These are phyloP conservation scores for Macrosoma leucophasiata DNA, from an alignment of 2,888 invertebrate species.

Conservation along the genomic window DNA sequence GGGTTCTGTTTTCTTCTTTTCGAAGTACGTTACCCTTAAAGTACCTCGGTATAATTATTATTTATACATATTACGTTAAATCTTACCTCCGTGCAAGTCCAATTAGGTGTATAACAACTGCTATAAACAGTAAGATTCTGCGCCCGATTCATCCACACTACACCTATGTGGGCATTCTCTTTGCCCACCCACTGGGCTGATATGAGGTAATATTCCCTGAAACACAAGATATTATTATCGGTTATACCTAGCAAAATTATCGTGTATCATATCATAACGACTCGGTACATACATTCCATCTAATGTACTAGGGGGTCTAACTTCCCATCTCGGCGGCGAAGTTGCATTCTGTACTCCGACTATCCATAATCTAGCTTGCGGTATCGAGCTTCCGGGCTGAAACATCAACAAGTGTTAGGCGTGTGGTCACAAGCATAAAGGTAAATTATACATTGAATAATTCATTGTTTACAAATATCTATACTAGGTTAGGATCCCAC, in stretches of 20 bases:
- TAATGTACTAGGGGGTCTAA: constrained; percentile 84
- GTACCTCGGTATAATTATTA: no score
- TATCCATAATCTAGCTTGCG: constrained; percentile 88
- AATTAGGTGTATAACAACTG: constrained; percentile 87
- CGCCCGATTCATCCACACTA: constrained; percentile 95
- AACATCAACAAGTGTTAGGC: no score
- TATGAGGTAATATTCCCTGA: constrained; percentile 93
- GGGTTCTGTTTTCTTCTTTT: no score
- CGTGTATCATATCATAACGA: constrained; percentile 13
- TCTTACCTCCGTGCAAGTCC: constrained; percentile 89
- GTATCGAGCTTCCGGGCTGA: constrained; percentile 90
- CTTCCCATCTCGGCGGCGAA: constrained; percentile 78
- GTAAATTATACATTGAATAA: no score
- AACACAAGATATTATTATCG: constrained; percentile 27
- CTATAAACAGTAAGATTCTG: constrained; percentile 94
- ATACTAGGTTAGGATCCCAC: no score
- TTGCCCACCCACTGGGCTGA: constrained; percentile 93
- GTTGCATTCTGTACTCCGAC: constrained; percentile 83
- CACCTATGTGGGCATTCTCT: constrained; percentile 85
- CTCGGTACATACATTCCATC: constrained; percentile 83
- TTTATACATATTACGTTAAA: no score
- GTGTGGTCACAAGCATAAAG: no score
- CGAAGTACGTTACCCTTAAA: no score
- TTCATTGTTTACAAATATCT: no score
- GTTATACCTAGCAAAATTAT: constrained; percentile 5